phyloP scores from a whole-genome alignment of 2,888 invertebrate species.

The Lasioglossum pauxillum region DNA sequence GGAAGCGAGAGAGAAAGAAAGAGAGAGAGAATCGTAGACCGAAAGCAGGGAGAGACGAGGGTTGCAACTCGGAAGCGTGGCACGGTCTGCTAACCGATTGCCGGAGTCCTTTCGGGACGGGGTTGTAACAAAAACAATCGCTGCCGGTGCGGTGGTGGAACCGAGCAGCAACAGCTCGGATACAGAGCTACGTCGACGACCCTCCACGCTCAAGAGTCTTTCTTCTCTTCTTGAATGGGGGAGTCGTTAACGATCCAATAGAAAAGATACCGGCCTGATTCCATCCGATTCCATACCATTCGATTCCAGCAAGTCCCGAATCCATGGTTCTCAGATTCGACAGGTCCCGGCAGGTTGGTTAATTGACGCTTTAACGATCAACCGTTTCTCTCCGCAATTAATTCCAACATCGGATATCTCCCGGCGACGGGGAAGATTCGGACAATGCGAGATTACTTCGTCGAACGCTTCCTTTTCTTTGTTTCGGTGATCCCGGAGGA shows the following conservation, averaged over 20 bases:
- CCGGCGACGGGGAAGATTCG: background rate
- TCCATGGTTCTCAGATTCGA: slow-evolving; percentile 8
- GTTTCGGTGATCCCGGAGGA: background rate
- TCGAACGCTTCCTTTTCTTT: background rate
- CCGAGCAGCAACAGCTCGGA: slow-evolving; percentile 18
- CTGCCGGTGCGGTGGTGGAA: slow-evolving; percentile 1
- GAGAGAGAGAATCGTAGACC: background rate
- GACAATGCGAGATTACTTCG: background rate
- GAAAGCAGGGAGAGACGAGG: slow-evolving; percentile 24
- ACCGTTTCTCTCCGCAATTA: slow-evolving; percentile 5
- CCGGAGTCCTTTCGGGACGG: slow-evolving; percentile 25
- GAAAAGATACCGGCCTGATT: slow-evolving; percentile 16
- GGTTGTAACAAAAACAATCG: slow-evolving; percentile 57
- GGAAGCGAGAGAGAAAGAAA: background rate
- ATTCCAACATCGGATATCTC: background rate
- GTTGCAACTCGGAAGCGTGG: slow-evolving; percentile 45
- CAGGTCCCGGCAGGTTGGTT: background rate
- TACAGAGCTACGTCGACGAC: slow-evolving; percentile 28
- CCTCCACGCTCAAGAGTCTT: slow-evolving; percentile 22
- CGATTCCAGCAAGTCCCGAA: background rate
- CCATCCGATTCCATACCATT: background rate
- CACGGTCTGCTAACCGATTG: slow-evolving; percentile 37
- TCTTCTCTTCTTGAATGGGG: slow-evolving; percentile 3
- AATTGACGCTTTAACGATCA: slow-evolving; percentile 25
- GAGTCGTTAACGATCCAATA: slow-evolving; percentile 25